Percentiles rank a stretch among this genome's conserved stretches.
Conservation (phyloP, 1,140 invertebrate genomes). For the Sogatella furcifera region DNA sequence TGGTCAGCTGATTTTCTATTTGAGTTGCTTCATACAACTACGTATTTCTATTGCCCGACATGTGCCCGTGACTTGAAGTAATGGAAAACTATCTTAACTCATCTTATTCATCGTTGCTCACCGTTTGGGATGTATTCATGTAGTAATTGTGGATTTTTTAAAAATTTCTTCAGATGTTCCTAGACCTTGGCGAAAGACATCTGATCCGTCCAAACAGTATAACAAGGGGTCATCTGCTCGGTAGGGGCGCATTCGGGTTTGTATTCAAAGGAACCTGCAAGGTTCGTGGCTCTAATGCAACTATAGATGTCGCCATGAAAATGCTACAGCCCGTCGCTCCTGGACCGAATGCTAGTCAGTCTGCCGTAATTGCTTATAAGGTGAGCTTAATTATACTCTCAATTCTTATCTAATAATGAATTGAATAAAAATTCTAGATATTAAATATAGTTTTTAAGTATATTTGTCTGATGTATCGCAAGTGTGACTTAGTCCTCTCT, state of each 20-base stretch:
- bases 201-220: slow-evolving; percentile 72
- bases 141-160: not conserved
- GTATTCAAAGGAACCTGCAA: slow-evolving; percentile 80
- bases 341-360: slow-evolving; percentile 58
- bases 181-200: slow-evolving; percentile 72
- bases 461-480: too few relatives aligned
- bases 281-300: slow-evolving; percentile 41
- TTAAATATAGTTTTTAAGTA: too few relatives aligned
- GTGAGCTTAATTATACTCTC: too few relatives aligned
- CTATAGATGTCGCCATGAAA: slow-evolving; percentile 82
- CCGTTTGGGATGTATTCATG: not conserved
- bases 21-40: too few relatives aligned
- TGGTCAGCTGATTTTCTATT: too few relatives aligned
- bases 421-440: too few relatives aligned
- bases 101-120: too few relatives aligned
- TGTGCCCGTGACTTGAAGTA: too few relatives aligned
- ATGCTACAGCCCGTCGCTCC: slow-evolving; percentile 90
- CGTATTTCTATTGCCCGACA: too few relatives aligned
- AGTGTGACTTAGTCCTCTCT: too few relatives aligned
- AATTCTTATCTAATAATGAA: too few relatives aligned
- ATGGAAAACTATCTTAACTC: too few relatives aligned
- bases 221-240: slow-evolving; percentile 67
- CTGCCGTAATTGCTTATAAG: slow-evolving; percentile 69
- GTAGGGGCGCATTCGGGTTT: slow-evolving; percentile 94
- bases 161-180: slow-evolving; percentile 51